Conservation (phyloP, 2,113 vertebrate species). For the Seriola quinqueradiata region DNA sequence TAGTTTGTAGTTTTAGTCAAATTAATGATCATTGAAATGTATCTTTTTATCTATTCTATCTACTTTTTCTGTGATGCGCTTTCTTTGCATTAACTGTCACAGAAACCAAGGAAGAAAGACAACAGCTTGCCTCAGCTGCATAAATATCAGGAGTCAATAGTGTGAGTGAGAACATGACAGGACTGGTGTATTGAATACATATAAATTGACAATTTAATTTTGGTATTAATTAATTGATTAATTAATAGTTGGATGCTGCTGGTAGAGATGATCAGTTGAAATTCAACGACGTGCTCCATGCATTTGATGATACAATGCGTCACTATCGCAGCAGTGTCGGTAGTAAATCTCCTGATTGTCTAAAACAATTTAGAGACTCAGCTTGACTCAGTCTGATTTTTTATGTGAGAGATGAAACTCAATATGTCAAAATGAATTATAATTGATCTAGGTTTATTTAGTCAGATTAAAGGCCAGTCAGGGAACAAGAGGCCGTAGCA, state of each 20-base stretch:
- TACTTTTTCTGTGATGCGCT: too few species aligned
- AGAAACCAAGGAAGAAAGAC: not conserved
- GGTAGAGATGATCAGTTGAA: too few species aligned
- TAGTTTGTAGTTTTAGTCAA: not conserved
- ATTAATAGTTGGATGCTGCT: too few species aligned
- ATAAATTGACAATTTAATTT: not conserved
- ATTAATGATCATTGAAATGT: too few species aligned
- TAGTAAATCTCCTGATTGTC: not conserved
- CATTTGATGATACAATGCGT: not conserved
- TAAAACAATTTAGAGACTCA: not conserved
- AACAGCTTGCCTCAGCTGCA: too few species aligned
- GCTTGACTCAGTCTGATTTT: not conserved
- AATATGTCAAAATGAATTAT: too few species aligned
- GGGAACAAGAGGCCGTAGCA: not conserved
- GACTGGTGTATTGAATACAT: not conserved
- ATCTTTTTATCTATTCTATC: too few species aligned
- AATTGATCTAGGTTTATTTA: not conserved
- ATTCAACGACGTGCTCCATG: not conserved
- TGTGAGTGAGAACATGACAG: not conserved
- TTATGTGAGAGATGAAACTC: not conserved
- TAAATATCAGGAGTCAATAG: not conserved
- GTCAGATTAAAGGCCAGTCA: not conserved
- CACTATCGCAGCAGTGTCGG: not conserved
- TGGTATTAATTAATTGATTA: not conserved
- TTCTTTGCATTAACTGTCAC: not conserved